Conservation (phyloP, 2,113 vertebrate genomes). For the Toxostoma redivivum region DNA sequence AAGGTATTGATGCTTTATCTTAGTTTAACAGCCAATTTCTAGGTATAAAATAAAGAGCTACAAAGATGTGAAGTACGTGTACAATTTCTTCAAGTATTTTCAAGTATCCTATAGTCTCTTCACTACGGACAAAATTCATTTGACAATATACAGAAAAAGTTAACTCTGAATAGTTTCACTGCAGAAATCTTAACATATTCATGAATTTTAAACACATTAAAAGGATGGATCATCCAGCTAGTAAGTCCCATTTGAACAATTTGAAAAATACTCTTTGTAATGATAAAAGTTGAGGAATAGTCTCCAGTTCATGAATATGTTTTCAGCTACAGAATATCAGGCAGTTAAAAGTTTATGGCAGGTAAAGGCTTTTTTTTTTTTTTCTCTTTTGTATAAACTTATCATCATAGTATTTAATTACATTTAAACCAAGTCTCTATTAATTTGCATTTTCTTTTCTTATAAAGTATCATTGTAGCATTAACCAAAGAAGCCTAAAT, state of each 20-base stretch:
- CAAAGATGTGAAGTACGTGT: conserved; percentile 43
- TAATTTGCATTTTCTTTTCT: background rate
- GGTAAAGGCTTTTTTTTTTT: background rate
- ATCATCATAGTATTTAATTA: background rate
- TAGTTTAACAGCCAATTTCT: conserved; percentile 20
- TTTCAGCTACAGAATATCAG: background rate
- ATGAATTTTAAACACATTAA: conserved; percentile 7
- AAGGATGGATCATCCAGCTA: conserved; percentile 5
- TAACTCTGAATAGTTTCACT: conserved; percentile 6
- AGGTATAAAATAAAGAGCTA: conserved; percentile 52
- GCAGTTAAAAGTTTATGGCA: background rate
- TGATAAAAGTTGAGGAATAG: background rate
- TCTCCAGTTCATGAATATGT: background rate
- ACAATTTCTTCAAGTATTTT: conserved; percentile 50
- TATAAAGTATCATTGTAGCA: background rate
- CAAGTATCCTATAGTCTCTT: conserved; percentile 31
- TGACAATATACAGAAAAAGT: conserved; percentile 19
- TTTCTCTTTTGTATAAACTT: background rate
- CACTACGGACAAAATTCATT: conserved; percentile 18
- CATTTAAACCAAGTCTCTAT: background rate
- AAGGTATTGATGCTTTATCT: conserved; percentile 29
- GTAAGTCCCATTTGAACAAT: background rate
- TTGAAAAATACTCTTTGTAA: conserved; percentile 25
- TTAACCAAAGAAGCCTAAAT: background rate
- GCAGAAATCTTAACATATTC: conserved; percentile 11